A percentile compares a stretch with the other conserved stretches of the same genome.
phyloP scores from a whole-genome alignment of 37 sponge, comb jelly and placozoan species.

The Crambe crambe region DNA sequence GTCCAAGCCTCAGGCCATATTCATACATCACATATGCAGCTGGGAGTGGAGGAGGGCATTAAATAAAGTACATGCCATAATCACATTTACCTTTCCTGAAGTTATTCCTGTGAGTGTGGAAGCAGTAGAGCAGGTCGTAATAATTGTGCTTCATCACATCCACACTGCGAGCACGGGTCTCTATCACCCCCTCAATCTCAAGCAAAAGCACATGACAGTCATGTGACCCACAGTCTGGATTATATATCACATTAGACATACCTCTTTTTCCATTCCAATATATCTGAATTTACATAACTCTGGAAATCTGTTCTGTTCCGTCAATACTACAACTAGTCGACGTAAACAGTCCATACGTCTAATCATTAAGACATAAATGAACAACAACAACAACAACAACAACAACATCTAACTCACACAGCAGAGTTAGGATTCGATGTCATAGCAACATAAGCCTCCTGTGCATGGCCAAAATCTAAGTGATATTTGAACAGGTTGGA shows the following conservation, averaged over 20 bases:
- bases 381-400: not conserved
- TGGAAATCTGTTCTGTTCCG: constrained; percentile 36
- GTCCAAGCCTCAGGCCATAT: constrained; percentile 48
- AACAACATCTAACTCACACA: constrained; percentile 27
- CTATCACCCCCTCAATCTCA: constrained; percentile 63
- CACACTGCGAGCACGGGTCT: constrained; percentile 57
- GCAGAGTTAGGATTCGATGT: constrained; percentile 49
- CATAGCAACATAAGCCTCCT: constrained; percentile 70
- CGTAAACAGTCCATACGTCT: constrained; percentile 58
- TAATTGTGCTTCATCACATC: constrained; percentile 47
- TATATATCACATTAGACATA: constrained; percentile 4
- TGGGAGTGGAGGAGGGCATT: not conserved
- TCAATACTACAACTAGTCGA: constrained; percentile 60
- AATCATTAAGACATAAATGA: not conserved
- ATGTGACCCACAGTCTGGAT: not conserved
- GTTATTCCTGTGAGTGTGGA: constrained; percentile 46
- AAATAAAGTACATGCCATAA: not conserved
- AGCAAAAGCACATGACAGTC: constrained; percentile 13
- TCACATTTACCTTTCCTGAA: constrained; percentile 50
- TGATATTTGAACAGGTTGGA: constrained; percentile 75
- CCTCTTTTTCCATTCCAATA: constrained; percentile 69
- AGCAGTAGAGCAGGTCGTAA: constrained; percentile 79
- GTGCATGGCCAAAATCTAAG: constrained; percentile 44
- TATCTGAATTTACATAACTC: constrained; percentile 53
- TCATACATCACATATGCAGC: constrained; percentile 71